Base-by-base conservation (phyloP, 2,797 vertebrate species). In the Emys orbicularis region DNA sequence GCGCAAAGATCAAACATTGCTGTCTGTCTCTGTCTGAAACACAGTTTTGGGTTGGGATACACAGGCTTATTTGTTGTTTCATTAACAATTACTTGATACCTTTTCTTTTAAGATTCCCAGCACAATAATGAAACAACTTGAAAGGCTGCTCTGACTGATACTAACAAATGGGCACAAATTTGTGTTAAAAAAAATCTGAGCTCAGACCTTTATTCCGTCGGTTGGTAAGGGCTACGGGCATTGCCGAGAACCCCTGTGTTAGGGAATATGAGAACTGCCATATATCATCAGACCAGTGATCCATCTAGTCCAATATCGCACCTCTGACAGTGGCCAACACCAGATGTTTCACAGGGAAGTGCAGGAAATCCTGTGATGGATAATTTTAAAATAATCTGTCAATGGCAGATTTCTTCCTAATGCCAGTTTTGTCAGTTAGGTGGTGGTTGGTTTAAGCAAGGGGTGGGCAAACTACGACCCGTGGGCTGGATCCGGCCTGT, bases 141-240 rank as follows among this genome's bases (percentile, higher is more conserved):
- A 44, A 84, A 80, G 84, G 82, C 88, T 81, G 56, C 83, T 95
- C 91, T 93, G 91, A 77, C 82, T 92, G 76, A 90, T 90, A 89
- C 79, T 94, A 90, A 89, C 90, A 88, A 95, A 95, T 94, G 88
- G 88, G 82, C 82, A 96, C 52, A 96, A 95, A 90, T 83, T 93
- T 86, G 47, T 94, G 89, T 74, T 92, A 87, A 80, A 91, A 56
- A 90, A 21, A 29, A 77, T 89, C 83, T 92, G 91, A 59, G 89
- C 90, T 83, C 85, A 6, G 54, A 82, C 91, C 80, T 84, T 61
- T 18, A 59, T 86, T 96, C 86, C 77, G 65, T 68, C 50, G 86
- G 79, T 89, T 80, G 65, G 34, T 57, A 82, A 92, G 81, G 53
- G 79, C 57, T 84, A 68, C 1, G 6, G 44, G 27, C 74, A 41